phyloP scores from a whole-genome alignment of 2,797 vertebrate genomes.

The Leuciscus waleckii region DNA sequence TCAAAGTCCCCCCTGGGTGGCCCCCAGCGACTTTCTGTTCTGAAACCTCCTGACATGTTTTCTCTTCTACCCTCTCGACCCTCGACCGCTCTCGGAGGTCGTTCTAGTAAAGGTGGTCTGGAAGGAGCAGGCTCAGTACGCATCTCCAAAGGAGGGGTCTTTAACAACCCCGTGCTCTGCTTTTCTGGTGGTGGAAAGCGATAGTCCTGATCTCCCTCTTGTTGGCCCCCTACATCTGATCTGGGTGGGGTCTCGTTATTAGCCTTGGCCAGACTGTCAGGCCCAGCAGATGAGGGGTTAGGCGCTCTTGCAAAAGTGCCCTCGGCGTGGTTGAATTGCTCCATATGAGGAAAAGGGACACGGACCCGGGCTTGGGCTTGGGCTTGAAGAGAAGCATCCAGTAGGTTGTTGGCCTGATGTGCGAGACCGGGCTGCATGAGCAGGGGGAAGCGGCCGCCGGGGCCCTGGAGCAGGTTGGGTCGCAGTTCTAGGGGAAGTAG shows the following conservation, averaged over 20 bases:
- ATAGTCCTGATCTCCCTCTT: conserved; percentile 97
- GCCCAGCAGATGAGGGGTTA: conserved; percentile 69
- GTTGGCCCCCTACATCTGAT: conserved; percentile 82
- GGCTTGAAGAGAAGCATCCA: conserved; percentile 85
- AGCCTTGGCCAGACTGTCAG: conserved; percentile 83
- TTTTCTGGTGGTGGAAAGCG: conserved; percentile 92
- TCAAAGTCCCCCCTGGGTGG: conserved; percentile 94
- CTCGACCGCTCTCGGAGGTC: conserved; percentile 74
- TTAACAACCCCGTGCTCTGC: conserved; percentile 84
- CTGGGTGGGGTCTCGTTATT: conserved; percentile 84
- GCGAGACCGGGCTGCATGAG: conserved; percentile 89
- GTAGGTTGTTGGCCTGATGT: conserved; percentile 78
- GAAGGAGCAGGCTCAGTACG: conserved; percentile 79
- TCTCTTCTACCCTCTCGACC: conserved; percentile 83
- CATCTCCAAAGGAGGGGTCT: conserved; percentile 89
- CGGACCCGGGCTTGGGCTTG: conserved; percentile 82
- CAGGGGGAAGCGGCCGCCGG: conserved; percentile 82
- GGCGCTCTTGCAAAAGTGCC: conserved; percentile 79
- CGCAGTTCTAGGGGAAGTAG: conserved; percentile 91
- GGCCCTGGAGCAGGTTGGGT: conserved; percentile 85
- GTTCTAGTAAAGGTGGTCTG: conserved; percentile 79
- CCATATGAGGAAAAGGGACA: conserved; percentile 88
- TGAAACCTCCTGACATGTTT: conserved; percentile 87
- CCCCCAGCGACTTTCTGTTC: conserved; percentile 93
- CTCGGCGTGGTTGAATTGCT: conserved; percentile 86